Evolutionary conservation across 2,888 invertebrate species (phyloP), one percentile per base, ranked within the genome.

Genomic region (Julus scandinavius): DNA sequence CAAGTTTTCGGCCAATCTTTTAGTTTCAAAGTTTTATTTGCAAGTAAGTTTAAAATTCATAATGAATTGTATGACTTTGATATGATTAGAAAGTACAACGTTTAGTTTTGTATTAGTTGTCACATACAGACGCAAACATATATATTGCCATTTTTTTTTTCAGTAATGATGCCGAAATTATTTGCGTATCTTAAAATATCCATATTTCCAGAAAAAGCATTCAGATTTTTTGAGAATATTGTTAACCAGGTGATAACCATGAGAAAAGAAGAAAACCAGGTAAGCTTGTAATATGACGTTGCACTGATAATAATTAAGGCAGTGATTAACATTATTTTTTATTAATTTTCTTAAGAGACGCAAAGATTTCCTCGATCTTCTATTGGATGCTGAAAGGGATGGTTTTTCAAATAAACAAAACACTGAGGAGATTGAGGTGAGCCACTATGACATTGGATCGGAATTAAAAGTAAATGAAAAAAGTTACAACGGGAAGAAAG

Each of bases 291-390:
- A 3, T 9, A 45, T 29, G 29, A 29, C 29, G 29, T 29, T 29
- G 29, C 29, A 29, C 1, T 29, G 29, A 29, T 29, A n/a, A n/a
- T 45, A 20, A 17, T 38, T 49, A 1, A 13, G 29, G 15, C 84
- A 17, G 11, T 88, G 4, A 15, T 72, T 72, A 15, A 40, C 13
- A 17, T 15, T 50, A 4, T 49, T 49, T 45, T 87, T 4, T 80
- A 6, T 38, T 29, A 85, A 29, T 41, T 80, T 1, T 6, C 1
- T 40, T 4, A 50, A 50, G 88, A 88, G 54, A 85, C 83, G 88
- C 6, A 49, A 41, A 9, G 88, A 88, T 88, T 88, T 88, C n/a
- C 72, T 88, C 40, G 83, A 88, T 17, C 63, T 88, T 29, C 11
- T 88, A 41, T 84, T 88, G 41, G 41, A 88, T 84, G 88, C 49